phyloP scores from a whole-genome alignment of 2,888 invertebrate genomes.

The Drosophila nigritarsus region DNA sequence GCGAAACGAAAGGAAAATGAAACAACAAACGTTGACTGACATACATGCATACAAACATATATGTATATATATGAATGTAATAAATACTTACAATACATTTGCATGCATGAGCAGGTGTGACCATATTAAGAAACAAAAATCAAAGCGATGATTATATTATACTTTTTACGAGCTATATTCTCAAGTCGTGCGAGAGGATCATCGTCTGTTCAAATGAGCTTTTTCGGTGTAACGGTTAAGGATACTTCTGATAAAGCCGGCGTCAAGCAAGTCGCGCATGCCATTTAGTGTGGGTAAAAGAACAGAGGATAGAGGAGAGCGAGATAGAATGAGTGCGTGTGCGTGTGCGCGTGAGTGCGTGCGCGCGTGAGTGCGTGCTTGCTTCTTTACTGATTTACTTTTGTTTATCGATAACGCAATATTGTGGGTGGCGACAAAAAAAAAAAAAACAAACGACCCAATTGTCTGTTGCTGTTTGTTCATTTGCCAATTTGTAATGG shows the following conservation, averaged over 20 bases:
- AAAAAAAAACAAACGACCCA: conserved; percentile 47
- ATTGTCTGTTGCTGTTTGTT: conserved; percentile 46
- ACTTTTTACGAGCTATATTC: neutral
- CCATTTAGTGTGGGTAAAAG: neutral
- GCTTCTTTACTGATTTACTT: conserved; percentile 5
- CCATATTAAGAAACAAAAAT: neutral
- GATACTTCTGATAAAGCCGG: neutral
- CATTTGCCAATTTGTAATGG: conserved; percentile 55
- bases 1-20: conserved; percentile 16
- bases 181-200: neutral
- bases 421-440: neutral
- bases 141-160: neutral
- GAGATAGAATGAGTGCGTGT: conserved; percentile 14
- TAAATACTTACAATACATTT: neutral
- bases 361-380: conserved; percentile 23
- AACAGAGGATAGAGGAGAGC: neutral
- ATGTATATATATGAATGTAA: neutral
- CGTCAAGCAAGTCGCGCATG: conserved; percentile 6
- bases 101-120: neutral
- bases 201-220: neutral
- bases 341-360: conserved; percentile 15
- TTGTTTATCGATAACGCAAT: conserved; percentile 38
- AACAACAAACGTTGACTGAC: conserved; percentile 6
- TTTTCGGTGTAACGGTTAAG: neutral
- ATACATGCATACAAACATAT: neutral